Base-by-base conservation (phyloP, 2,888 invertebrate species). In the Adelphocoris suturalis region DNA sequence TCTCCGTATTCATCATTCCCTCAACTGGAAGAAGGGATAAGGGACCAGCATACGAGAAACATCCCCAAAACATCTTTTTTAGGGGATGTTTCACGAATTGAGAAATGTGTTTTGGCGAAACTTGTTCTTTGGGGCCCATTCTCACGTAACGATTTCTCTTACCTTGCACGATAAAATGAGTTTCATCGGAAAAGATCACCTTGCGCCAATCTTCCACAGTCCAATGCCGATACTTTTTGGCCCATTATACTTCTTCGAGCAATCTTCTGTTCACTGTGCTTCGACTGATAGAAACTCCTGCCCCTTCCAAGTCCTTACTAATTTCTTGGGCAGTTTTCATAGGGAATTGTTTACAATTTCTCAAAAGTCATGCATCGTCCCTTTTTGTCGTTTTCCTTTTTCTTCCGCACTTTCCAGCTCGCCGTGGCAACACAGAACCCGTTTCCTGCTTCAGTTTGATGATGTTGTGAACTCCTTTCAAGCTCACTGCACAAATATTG, bases 11-110 rank as follows among this genome's bases (percentile, higher is more conserved):
- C 57, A 57, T 16, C 57, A 57, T 57, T 57, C 57, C 16, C 57
- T 57, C 57, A 9, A 16, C 57, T 13, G 57, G 57, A 16, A 9
- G 16, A 16, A 57, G 11, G 4, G 57, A 57, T 57, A 57, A 57
- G 16, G 57, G 57, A 57, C 57, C 57, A 57, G 11, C 57, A 57
- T 57, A 57, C 57, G 13, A 57, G 16, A 57, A 57, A 16, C n/a
- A n/a, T n/a, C n/a, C n/a, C n/a, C n/a, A n/a, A n/a, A n/a, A n/a
- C n/a, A n/a, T n/a, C n/a, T n/a, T 48, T 48, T 48, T 48, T 11
- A 48, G 48, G 16, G 68, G 68, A 16, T 68, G 13, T 92, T 92
- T 14, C 93, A 84, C 84, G 13, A 80, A 28, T 13, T 46, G 37
- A 9, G 16, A 7, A 28, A 80, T 80, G 47, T 46, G 47, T 13